Percentiles rank a stretch among this genome's conserved stretches.
These are phyloP conservation scores for Saturnia pavonia DNA, from an alignment of 2,888 invertebrate genomes.

Conservation along the genomic window DNA sequence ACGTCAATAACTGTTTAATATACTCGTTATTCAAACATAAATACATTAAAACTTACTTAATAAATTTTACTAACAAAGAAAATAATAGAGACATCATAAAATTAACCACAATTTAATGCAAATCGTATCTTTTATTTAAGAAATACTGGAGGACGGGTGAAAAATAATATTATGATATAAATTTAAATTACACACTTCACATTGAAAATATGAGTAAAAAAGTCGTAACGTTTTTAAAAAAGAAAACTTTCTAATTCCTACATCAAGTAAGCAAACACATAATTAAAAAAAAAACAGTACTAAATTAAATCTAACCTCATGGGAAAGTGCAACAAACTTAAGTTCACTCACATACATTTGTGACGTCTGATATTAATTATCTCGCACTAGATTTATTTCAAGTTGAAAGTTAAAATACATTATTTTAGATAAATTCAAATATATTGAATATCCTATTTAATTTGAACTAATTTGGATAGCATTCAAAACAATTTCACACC, in stretches of 20 bases:
- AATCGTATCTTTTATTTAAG: background rate
- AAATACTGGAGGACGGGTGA: no score
- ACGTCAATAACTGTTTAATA: no score
- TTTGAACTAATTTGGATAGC: background rate
- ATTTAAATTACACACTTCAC: background rate
- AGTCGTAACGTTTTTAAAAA: background rate
- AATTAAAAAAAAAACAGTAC: background rate
- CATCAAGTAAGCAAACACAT: background rate
- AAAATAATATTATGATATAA: background rate
- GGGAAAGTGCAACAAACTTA: background rate
- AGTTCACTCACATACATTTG: slow-evolving; percentile 17
- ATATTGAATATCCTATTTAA: background rate
- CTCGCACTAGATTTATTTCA: background rate
- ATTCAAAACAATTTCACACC: background rate
- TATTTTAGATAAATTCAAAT: background rate
- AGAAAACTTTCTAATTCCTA: background rate
- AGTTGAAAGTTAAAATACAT: background rate
- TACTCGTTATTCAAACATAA: no score
- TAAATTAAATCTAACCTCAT: background rate
- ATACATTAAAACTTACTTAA: no score
- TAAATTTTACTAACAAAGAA: no score
- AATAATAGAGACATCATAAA: no score
- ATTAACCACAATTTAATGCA: no score
- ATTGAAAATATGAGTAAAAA: background rate
- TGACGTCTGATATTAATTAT: background rate